A percentile compares a stretch with the other conserved stretches of the same genome.
Conservation (phyloP, 2,888 invertebrate genomes). For the Scotopteryx bipunctaria region DNA sequence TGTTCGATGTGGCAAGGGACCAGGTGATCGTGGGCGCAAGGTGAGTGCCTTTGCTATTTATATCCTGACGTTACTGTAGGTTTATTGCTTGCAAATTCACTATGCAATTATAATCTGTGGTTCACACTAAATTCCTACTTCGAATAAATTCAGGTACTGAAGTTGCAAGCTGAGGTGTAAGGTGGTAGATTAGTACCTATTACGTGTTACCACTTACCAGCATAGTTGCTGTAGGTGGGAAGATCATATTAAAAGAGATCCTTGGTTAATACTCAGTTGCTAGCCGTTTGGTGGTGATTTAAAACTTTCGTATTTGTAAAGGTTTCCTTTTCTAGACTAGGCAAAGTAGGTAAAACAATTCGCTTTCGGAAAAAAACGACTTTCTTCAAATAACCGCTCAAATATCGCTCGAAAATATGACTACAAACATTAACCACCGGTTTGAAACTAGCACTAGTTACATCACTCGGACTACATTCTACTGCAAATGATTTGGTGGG, state of each 20-base stretch:
- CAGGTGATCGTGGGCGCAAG: slow-evolving; percentile 95
- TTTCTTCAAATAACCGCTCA: neutral
- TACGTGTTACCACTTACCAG: too few species aligned
- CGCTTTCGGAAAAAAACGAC: too few species aligned
- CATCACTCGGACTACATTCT: slow-evolving; percentile 10
- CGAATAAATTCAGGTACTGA: neutral
- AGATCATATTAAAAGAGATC: too few species aligned
- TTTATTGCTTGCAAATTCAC: slow-evolving; percentile 31
- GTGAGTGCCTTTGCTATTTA: slow-evolving; percentile 80
- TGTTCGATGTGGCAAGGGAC: slow-evolving; percentile 93
- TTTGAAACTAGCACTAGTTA: neutral
- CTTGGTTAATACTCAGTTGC: too few species aligned
- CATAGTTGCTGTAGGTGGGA: too few species aligned
- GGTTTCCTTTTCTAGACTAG: too few species aligned
- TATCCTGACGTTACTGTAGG: slow-evolving; percentile 26
- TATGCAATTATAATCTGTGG: slow-evolving; percentile 32
- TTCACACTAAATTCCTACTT: neutral
- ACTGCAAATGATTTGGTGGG: slow-evolving; percentile 19
- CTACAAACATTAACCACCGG: neutral
- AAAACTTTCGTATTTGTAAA: too few species aligned
- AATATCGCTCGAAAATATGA: neutral
- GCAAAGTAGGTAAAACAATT: too few species aligned
- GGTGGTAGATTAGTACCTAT: too few species aligned
- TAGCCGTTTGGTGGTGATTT: too few species aligned
- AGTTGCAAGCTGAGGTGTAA: too few species aligned